Base-by-base conservation (phyloP, 1,140 invertebrate genomes). In the Caenorhabditis latens region DNA sequence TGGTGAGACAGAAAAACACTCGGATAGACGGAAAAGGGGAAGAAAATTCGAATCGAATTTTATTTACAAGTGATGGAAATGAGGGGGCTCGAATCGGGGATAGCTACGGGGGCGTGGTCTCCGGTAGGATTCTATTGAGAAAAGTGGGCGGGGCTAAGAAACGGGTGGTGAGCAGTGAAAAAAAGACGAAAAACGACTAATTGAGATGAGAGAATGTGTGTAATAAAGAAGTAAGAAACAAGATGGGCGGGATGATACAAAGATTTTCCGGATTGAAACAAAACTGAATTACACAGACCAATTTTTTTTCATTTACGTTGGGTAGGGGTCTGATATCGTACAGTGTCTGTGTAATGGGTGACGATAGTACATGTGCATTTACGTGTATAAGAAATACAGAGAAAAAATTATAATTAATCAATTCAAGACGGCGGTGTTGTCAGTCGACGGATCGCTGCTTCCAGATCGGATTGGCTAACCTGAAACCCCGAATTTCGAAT, bases 391-490 rank as follows among this genome's bases (percentile, higher is more conserved):
- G 71, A 50, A n/a, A 79, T 50, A 63, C 61, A 79, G 46, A 50
- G 53, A 19, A 53, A 24, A 11, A 55, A 40, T 19, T 48, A 16
- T 48, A 40, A 32, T 19, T 32, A 32, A 32, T 32, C 32, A 50
- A 50, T 61, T 48, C 57, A 71, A 19, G 85, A 65, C 19, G 71
- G 86, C 19, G 83, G 48, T 14, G 58, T 90, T 71, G 89, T 91
- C 46, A 91, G 65, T 42, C 90, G 83, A 32, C 91, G 90, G 65
- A 91, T 89, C 14, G 90, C 90, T 32, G 57, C 71, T 24, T 79
- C 71, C 6, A 79, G n/a, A 24, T 79, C 71, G 53, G 46, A 63
- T 65, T 89, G 90, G 40, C 71, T 79, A 6, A 79, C 71, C 71
- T 79, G 24, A 63, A 63, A 63, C 24, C 4, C 0, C 1, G 53